Evolutionary conservation across 2,888 invertebrate species (phyloP).

Genomic region (Nysson spinosus): DNA sequence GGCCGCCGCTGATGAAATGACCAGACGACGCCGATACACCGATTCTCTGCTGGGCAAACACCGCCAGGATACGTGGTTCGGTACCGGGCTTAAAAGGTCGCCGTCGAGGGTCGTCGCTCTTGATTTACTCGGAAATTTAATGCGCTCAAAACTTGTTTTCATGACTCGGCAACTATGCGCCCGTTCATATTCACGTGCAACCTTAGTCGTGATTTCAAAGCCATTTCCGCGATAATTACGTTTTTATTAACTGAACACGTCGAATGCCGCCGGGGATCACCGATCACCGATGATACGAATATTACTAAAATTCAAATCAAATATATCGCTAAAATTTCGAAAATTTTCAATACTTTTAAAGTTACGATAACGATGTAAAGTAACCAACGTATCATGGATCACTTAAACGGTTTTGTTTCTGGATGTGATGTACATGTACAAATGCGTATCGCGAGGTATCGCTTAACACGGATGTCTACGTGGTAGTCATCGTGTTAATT

Average conservation of each 20-base stretch:
- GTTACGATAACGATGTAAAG: too few relatives aligned
- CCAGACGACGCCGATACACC: conserved; percentile 53
- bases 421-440: too few relatives aligned
- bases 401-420: too few relatives aligned
- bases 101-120: conserved; percentile 49
- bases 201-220: conserved; percentile 2
- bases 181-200: conserved; percentile 10
- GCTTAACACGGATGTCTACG: too few relatives aligned
- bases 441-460: too few relatives aligned
- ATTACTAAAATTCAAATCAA: too few relatives aligned
- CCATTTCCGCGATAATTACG: conserved; percentile 11
- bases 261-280: background rate
- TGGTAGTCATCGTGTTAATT: too few relatives aligned
- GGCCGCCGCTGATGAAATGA: conserved; percentile 61
- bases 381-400: too few relatives aligned
- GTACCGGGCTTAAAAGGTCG: conserved; percentile 46
- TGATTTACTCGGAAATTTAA: conserved; percentile 39
- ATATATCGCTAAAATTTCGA: too few relatives aligned
- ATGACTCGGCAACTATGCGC: conserved; percentile 14
- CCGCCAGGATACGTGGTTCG: too few relatives aligned
- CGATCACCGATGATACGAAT: too few relatives aligned
- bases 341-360: too few relatives aligned
- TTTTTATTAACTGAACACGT: background rate
- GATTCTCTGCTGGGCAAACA: conserved; percentile 44
- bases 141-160: conserved; percentile 37